These are phyloP conservation scores for Chloebia gouldiae DNA, from an alignment of 2,113 vertebrate species.

Conservation along the genomic window DNA sequence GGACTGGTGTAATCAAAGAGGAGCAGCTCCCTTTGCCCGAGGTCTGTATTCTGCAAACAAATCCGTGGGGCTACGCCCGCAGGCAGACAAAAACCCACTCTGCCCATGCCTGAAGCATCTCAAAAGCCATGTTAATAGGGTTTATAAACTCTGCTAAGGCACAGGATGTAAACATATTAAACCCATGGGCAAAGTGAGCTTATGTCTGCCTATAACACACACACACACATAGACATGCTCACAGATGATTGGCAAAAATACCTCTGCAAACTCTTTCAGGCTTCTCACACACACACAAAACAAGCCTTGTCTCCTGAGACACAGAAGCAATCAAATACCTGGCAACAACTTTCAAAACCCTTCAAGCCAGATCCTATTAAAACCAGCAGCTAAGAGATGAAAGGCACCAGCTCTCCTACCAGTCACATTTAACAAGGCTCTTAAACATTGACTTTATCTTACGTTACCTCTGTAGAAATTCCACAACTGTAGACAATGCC, in stretches of 20 bases:
- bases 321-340: constrained; percentile 9
- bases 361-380: constrained; percentile 40
- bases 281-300: not conserved
- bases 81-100: not conserved
- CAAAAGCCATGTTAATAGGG: not conserved
- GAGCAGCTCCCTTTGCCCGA: not conserved
- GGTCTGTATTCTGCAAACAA: not conserved
- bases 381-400: constrained; percentile 25
- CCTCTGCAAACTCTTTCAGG: not conserved
- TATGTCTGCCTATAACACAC: not conserved
- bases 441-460: constrained; percentile 9
- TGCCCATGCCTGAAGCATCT: not conserved
- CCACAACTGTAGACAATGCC: constrained; percentile 25
- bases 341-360: constrained; percentile 28
- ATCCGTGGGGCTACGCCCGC: not conserved
- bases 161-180: not conserved
- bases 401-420: constrained; percentile 11
- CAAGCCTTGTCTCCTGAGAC: not conserved
- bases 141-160: not conserved
- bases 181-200: not conserved
- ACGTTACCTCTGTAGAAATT: not conserved
- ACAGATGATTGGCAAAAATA: not conserved
- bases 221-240: not conserved
- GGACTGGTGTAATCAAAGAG: not conserved
- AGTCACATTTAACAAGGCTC: not conserved